Evolutionary conservation across 2,888 invertebrate species (phyloP), one percentile per base, ranked within the genome.

Genomic region (Siphonodentalium dalli): DNA sequence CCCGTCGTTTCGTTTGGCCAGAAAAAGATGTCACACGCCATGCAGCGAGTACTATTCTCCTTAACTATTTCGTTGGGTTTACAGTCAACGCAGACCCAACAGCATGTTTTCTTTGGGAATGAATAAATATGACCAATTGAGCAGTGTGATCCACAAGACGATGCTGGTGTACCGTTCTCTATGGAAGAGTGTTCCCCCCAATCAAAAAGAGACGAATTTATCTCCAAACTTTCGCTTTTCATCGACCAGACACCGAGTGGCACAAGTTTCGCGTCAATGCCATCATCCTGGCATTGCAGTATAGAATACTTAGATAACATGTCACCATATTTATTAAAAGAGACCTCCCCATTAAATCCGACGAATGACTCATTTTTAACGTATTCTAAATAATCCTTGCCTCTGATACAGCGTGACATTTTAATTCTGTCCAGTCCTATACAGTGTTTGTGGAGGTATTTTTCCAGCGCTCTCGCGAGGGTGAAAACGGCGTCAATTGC

Each of bases 31-130:
- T 60, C 61, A 42, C 76, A 76, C 2, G 55, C 43, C 35, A 55
- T 43, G 47, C 76, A 76, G n/a, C 58, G 61, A 13, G 71, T 71
- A 8, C 56, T 47, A 51, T 74, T 72, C 11, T 51, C 54, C 6
- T 60, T 51, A 2, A 69, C 66, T 27, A 71, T 66, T 49, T 75
- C 73, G 46, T 76, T 75, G 3, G 42, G 45, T 31, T 69, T 68
- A 52, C 76, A 76, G 6, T 45, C 44, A n/a, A 68, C 59, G 45
- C 76, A 76, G 29, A 65, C 64, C 71, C 73, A 74, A 57, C 76
- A 76, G 53, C 76, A 76, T 2, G 73, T 70, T 51, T 70, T 63
- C 41, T 69, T 68, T 41, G 58, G 58, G 51, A 68, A 75, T 50
- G 65, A 61, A 54, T 72, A 74, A 11, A 75, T 66, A 45, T 71